Base-by-base conservation (phyloP, 2,797 vertebrate species). In the Gadopsis bispinosus region DNA sequence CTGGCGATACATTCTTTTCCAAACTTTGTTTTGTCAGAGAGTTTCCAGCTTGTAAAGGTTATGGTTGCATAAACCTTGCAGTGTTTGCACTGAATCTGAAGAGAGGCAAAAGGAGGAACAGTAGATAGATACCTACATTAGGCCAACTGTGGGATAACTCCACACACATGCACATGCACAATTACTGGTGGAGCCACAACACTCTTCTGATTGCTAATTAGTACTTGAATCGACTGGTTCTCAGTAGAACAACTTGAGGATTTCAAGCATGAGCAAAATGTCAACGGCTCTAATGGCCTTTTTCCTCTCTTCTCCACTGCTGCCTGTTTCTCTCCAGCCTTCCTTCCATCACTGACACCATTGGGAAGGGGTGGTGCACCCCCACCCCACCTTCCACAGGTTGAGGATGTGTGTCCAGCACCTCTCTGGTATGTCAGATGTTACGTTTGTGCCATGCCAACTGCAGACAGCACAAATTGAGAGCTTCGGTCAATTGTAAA, bases 161-260 rank as follows among this genome's bases (percentile, higher is more conserved):
- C 79, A 89, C 80, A 87, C 83, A 75, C 73, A 75, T 68, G 69
- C 78, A 76, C 66, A 71, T 45, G 72, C 81, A 84, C 83, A 88
- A 74, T 85, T 88, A 85, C 86, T 76, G 77, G 37, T 79, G 86
- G 69, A 88, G 79, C 72, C 85, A 77, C 92, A 90, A 91, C 90
- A 92, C 84, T 87, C 76, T 85, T 93, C 89, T 92, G 90, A 93
- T 93, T 88, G 89, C 90, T 94, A 93, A 93, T 93, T 93, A 94
- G 89, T 88, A 89, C 88, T 91, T 84, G 80, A 95, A 95, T 93
- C 74, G 92, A 88, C 92, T 93, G 86, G 90, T 1, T 89, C 84
- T 91, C 80, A 84, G 91, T 84, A 91, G 90, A 94, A 91, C 86
- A 92, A 94, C 85, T 93, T 93, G 89, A 91, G 20, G 20, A 93